Evolutionary conservation across 2,888 invertebrate species (phyloP).

Genomic region (Agriopis aurantiaria): DNA sequence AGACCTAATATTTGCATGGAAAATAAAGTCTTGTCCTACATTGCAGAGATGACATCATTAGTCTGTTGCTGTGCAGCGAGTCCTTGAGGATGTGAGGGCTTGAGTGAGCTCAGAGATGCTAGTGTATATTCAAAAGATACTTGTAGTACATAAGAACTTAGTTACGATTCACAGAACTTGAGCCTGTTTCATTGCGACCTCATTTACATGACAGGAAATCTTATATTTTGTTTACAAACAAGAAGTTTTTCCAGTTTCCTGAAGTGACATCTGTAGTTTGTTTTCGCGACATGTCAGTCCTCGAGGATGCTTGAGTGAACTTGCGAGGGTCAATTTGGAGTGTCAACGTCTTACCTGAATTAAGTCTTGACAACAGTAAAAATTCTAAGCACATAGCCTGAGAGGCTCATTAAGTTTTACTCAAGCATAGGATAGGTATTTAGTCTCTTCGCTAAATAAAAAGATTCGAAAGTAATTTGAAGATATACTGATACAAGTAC

Average conservation of each 20-base stretch:
- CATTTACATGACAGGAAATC: not conserved
- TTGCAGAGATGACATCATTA: conserved; percentile 45
- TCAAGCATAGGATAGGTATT: too few relatives aligned
- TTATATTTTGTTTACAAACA: conserved; percentile 5
- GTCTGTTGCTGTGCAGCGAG: conserved; percentile 39
- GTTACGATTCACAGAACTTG: not conserved
- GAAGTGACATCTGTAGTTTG: conserved; percentile 45
- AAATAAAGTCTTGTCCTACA: conserved; percentile 16
- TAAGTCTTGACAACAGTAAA: not conserved
- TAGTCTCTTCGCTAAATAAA: too few relatives aligned
- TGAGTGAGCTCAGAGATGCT: conserved; percentile 27
- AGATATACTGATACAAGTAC: not conserved
- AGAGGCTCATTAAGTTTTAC: too few relatives aligned
- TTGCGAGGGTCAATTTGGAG: conserved; percentile 25
- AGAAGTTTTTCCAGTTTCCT: conserved; percentile 5
- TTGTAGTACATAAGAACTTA: conserved; percentile 3
- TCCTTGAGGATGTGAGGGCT: conserved; percentile 31
- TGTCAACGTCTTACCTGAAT: conserved; percentile 30
- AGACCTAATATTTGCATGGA: conserved; percentile 9
- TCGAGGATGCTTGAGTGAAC: conserved; percentile 35
- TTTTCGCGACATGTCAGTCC: conserved; percentile 34
- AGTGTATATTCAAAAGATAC: not conserved
- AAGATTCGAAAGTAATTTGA: not conserved
- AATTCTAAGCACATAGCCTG: too few relatives aligned
- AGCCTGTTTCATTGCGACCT: not conserved